Conservation (phyloP, 2,797 vertebrate species). For the Cetoscarus ocellatus region DNA sequence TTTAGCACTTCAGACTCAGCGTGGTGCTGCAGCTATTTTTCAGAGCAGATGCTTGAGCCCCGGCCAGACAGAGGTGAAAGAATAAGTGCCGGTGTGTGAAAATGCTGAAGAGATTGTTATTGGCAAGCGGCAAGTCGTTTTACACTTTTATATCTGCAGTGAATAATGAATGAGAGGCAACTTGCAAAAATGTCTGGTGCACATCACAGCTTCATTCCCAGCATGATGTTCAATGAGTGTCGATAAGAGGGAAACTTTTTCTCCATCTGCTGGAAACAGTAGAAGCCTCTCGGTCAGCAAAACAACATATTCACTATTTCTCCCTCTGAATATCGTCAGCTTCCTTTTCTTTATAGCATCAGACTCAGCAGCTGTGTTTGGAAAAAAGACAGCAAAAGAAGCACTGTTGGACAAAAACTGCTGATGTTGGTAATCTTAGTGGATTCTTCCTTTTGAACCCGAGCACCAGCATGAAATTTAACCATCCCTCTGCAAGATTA, state of each 20-base stretch:
- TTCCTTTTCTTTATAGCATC: constrained; percentile 48
- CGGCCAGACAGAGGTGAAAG: constrained; percentile 68
- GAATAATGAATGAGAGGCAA: constrained; percentile 78
- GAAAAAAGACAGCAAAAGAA: constrained; percentile 39
- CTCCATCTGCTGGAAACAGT: constrained; percentile 21
- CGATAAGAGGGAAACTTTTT: constrained; percentile 32
- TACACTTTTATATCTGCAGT: constrained; percentile 65
- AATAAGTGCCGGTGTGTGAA: constrained; percentile 60
- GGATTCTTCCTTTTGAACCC: constrained; percentile 62
- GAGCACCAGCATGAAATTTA: constrained; percentile 71
- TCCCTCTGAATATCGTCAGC: constrained; percentile 40
- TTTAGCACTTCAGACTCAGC: constrained; percentile 64
- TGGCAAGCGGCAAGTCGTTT: constrained; percentile 59
- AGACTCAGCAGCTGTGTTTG: constrained; percentile 34
- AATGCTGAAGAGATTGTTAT: constrained; percentile 47
- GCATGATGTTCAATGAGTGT: constrained; percentile 53
- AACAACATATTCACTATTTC: constrained; percentile 52
- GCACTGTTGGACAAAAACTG: constrained; percentile 44
- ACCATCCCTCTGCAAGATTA: constrained; percentile 69
- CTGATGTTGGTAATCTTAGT: constrained; percentile 61
- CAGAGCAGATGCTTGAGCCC: constrained; percentile 43
- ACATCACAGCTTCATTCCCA: constrained; percentile 45
- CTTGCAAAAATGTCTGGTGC: constrained; percentile 40
- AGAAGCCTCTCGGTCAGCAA: constrained; percentile 62
- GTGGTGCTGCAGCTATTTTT: constrained; percentile 43